Evolutionary conservation across 2,797 vertebrate species (phyloP).

Genomic region (Epinephelus coioides): DNA sequence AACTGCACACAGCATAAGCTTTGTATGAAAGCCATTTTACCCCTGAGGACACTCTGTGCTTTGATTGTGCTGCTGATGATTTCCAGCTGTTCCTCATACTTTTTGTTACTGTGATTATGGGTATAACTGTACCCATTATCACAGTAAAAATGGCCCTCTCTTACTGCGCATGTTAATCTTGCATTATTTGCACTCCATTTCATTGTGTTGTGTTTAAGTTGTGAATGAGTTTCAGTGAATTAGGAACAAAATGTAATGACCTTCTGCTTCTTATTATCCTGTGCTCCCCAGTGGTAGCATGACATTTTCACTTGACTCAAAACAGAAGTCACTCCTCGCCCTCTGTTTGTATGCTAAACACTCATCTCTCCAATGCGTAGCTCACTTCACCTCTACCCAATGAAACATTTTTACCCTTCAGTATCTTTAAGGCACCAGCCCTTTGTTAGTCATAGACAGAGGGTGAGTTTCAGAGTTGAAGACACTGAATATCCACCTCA

Average conservation of each 20-base stretch:
- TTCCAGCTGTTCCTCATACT: conserved; percentile 40
- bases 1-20: background rate
- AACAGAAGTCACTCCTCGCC: background rate
- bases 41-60: conserved; percentile 15
- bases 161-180: background rate
- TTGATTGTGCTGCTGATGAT: conserved; percentile 32
- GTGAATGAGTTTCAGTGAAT: background rate
- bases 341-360: background rate
- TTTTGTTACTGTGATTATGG: conserved; percentile 22
- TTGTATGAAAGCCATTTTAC: background rate
- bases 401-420: background rate
- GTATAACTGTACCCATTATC: background rate
- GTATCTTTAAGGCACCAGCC: background rate
- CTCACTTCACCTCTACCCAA: background rate
- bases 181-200: background rate
- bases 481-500: no score
- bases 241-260: background rate
- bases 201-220: background rate
- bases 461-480: no score
- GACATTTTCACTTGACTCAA: conserved; percentile 18
- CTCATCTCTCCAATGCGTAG: background rate
- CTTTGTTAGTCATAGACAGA: background rate
- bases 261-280: background rate
- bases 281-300: background rate
- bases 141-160: background rate